Base-by-base conservation (phyloP, 1,140 invertebrate genomes). In the Maconellicoccus hirsutus region DNA sequence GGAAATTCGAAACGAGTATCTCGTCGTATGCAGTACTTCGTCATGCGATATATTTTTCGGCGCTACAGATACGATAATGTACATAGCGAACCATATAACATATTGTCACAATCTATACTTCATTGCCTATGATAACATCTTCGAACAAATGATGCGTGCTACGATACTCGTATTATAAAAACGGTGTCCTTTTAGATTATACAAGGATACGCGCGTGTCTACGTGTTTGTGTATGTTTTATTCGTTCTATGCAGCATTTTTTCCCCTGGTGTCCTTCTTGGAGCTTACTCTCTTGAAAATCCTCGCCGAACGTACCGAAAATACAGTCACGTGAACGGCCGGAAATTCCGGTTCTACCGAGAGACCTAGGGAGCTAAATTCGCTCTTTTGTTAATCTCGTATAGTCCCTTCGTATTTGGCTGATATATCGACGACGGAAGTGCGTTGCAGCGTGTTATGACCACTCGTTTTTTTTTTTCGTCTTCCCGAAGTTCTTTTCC, bases 361-460 rank as follows among this genome's bases (percentile, higher is more conserved):
- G 61, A 66, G 61, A 66, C 61, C 25, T 25, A 66, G 61, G 61
- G 61, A 25, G 42, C n/a, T 66, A 66, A 66, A 66, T 66, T 66
- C 25, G 21, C 21, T 66, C 61, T 66, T 66, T 66, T 66, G 61
- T 66, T 66, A 66, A 66, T 66, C n/a, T n/a, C 61, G 61, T 16
- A 25, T 66, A 12, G 22, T 26, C 25, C 61, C 61, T 26, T 66
- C 61, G 61, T 26, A 10, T 66, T 14, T 25, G 25, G 25, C 3
- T 66, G 61, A 66, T 66, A 66, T 66, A 66, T 66, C 25, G 61
- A 22, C 61, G 19, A 66, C 61, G 61, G 61, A 66, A 66, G 61
- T 26, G 19, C 61, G 61, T 26, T 66, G 61, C 25, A 66, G 25
- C 61, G 25, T 66, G 61, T 66, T 66, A 66, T 66, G 61, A 66